phyloP scores from a whole-genome alignment of 2,797 vertebrate genomes.

The Hippoglossus hippoglossus region DNA sequence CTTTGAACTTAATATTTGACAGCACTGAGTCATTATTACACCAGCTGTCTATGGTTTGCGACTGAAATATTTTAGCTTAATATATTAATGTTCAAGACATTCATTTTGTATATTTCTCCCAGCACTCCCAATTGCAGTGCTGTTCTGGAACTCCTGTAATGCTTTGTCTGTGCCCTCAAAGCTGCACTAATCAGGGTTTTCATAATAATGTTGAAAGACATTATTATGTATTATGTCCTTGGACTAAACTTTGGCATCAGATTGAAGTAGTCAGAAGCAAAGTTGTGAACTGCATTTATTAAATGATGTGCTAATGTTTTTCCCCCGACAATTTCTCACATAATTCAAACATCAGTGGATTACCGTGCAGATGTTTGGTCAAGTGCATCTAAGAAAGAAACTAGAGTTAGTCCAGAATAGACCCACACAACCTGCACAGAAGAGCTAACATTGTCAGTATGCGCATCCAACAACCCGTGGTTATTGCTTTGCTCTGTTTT shows the following conservation, averaged over 20 bases:
- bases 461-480: no score
- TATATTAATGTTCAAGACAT: conserved; percentile 1
- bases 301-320: neutral
- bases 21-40: conserved; percentile 35
- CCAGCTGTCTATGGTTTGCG: conserved; percentile 11
- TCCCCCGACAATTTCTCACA: no score
- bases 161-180: neutral
- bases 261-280: no score
- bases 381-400: no score
- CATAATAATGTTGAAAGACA: neutral
- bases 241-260: neutral
- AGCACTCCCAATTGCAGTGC: neutral
- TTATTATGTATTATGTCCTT: neutral
- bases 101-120: conserved; percentile 4
- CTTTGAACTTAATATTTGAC: conserved; percentile 34
- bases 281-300: neutral
- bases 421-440: no score
- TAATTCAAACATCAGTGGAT: no score
- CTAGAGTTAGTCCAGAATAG: no score
- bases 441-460: no score
- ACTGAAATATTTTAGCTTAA: conserved; percentile 3
- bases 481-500: no score
- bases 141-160: neutral
- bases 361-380: no score
- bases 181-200: conserved; percentile 6